Conservation (phyloP, 2,113 vertebrate genomes). For the Turnix velox region DNA sequence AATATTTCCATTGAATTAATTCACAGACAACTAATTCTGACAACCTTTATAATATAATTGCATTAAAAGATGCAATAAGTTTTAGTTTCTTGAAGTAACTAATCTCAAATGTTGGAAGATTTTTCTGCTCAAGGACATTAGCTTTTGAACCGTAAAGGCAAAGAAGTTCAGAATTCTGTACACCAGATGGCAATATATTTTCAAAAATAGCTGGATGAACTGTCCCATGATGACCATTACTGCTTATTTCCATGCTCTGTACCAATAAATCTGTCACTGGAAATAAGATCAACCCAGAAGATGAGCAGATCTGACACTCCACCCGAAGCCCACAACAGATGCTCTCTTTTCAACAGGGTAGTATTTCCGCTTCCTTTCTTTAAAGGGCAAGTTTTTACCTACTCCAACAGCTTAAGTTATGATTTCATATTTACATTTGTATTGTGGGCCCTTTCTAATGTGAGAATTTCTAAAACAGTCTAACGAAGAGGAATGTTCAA, state of each 20-base stretch:
- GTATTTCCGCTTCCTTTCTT: neutral
- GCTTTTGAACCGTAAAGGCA: neutral
- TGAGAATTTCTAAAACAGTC: neutral
- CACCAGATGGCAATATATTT: constrained; percentile 69
- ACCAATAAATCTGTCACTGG: neutral
- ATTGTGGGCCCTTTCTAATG: neutral
- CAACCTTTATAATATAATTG: neutral
- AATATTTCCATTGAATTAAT: neutral
- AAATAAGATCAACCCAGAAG: neutral
- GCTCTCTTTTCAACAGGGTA: neutral
- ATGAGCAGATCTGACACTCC: neutral
- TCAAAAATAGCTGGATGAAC: neutral
- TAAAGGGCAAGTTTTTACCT: neutral
- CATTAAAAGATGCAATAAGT: neutral
- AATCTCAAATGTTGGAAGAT: neutral
- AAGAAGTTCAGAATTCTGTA: constrained; percentile 16
- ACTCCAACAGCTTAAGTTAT: neutral
- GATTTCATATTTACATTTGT: neutral
- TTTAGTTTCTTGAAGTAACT: neutral
- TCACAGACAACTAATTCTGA: neutral
- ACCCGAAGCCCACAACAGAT: neutral
- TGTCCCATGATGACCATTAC: neutral
- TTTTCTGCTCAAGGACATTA: neutral
- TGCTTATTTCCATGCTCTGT: neutral
- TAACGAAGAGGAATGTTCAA: neutral